Evolutionary conservation across 1,140 invertebrate species (phyloP).

Genomic region (Aporrectodea caliginosa): DNA sequence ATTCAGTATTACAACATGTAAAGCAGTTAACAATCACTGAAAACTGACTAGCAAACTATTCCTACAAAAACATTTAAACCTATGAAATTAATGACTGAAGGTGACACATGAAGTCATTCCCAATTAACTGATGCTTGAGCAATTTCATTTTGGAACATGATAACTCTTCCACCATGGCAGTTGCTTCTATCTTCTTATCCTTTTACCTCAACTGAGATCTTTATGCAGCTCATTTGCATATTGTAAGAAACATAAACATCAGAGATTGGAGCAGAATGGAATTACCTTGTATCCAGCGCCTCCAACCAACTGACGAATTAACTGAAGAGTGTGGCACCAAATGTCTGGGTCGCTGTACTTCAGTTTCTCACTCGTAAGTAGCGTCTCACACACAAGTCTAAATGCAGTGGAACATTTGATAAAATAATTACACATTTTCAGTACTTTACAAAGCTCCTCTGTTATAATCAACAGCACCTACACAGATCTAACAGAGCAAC

Average conservation of each 20-base stretch:
- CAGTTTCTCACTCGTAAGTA: conserved; percentile 74
- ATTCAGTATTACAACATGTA: background rate
- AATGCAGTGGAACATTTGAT: conserved; percentile 36
- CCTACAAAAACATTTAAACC: background rate
- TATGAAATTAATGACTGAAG: background rate
- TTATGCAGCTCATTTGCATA: too few species aligned
- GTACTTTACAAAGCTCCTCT: background rate
- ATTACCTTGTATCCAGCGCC: conserved; percentile 90
- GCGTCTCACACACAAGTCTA: conserved; percentile 79
- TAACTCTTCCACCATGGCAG: too few species aligned
- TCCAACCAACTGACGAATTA: conserved; percentile 79
- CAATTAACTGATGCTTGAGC: too few species aligned
- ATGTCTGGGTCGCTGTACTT: conserved; percentile 71
- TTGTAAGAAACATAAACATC: too few species aligned
- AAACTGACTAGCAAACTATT: background rate
- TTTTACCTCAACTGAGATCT: too few species aligned
- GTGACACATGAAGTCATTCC: background rate
- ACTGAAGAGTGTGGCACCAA: conserved; percentile 78
- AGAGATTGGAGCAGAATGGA: too few species aligned
- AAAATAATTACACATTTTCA: conserved; percentile 1
- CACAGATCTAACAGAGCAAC: background rate
- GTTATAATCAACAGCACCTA: background rate
- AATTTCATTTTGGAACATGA: too few species aligned
- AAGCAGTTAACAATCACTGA: background rate
- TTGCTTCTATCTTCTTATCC: too few species aligned